Evolutionary conservation across 2,797 vertebrate species (phyloP).

Genomic region (Semotilus atromaculatus): DNA sequence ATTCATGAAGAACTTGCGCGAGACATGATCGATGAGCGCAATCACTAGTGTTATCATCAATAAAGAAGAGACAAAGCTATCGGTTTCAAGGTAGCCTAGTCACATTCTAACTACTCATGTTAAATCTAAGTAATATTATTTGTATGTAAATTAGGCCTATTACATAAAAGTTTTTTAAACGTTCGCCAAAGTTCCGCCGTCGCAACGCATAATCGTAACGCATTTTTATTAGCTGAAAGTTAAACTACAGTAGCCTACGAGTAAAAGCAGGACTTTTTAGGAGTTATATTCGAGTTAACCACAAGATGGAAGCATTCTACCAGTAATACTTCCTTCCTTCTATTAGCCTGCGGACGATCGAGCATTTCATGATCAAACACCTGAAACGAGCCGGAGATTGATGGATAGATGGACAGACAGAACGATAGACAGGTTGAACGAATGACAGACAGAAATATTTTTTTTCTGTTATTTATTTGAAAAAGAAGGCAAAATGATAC

Average conservation of each 20-base stretch:
- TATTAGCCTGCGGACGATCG: background rate
- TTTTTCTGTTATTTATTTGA: constrained; percentile 7
- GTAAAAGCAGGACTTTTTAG: background rate
- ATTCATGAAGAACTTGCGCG: background rate
- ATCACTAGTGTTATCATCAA: background rate
- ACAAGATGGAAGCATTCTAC: constrained; percentile 26
- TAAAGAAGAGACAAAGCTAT: background rate
- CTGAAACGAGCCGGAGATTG: background rate
- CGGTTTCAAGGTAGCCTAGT: background rate
- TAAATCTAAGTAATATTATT: background rate
- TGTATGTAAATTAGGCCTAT: background rate
- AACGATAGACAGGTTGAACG: background rate
- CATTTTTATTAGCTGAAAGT: background rate
- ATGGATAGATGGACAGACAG: background rate
- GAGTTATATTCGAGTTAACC: constrained; percentile 4
- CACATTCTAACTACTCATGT: background rate
- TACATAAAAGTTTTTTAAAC: background rate
- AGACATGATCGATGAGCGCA: background rate
- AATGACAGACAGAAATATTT: background rate
- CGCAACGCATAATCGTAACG: background rate
- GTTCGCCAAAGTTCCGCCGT: no score
- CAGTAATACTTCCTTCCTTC: background rate
- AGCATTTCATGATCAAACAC: background rate
- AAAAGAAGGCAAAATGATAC: background rate
- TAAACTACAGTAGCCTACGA: background rate